A percentile compares a stretch with the other conserved stretches of the same genome.
phyloP scores from a whole-genome alignment of 1,140 invertebrate species.

The Pinna nobilis region DNA sequence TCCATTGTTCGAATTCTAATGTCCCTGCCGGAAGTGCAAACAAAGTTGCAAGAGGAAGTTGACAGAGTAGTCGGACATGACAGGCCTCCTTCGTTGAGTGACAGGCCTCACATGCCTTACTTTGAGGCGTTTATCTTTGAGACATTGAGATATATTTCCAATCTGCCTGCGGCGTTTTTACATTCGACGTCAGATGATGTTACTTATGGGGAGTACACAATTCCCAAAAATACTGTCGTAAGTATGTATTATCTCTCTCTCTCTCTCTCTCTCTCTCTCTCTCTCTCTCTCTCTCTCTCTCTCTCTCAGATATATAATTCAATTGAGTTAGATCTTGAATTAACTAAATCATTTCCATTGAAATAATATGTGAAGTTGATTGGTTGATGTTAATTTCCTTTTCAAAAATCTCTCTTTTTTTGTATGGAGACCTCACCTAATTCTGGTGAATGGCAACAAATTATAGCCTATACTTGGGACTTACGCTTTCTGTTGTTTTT shows the following conservation, averaged over 20 bases:
- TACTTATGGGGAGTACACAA: background rate
- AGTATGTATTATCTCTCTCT: background rate
- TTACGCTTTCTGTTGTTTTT: no score
- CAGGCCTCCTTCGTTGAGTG: background rate
- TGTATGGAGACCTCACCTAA: no score
- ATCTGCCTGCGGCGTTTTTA: background rate
- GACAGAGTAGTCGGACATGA: constrained; percentile 6
- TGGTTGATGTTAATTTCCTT: no score
- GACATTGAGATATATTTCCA: constrained; percentile 3
- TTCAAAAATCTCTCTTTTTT: no score
- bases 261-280: no score
- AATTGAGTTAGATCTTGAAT: no score
- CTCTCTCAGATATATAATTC: no score
- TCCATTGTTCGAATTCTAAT: constrained; percentile 4
- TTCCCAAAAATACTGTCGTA: background rate
- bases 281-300: no score
- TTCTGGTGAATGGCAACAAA: no score
- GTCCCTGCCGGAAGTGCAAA: constrained; percentile 11
- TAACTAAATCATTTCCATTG: no score
- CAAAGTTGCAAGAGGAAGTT: constrained; percentile 10
- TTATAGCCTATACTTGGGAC: no score
- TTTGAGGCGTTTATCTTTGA: background rate
- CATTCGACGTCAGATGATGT: constrained; percentile 1
- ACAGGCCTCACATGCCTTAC: background rate
- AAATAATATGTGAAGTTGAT: no score